These are phyloP conservation scores for Hypolimnas misippus DNA, from an alignment of 2,888 invertebrate genomes.

Conservation along the genomic window DNA sequence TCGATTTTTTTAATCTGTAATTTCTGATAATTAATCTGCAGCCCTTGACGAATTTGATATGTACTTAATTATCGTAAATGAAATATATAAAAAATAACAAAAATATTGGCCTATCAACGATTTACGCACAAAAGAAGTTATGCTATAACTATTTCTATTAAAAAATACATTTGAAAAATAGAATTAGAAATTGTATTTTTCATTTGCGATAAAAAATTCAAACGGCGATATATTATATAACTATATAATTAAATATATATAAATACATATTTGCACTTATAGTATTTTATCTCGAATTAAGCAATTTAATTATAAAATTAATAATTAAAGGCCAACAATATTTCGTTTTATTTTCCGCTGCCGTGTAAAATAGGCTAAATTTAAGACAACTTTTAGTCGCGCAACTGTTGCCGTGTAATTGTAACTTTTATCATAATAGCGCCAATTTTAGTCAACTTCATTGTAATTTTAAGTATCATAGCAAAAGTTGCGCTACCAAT, in stretches of 20 bases:
- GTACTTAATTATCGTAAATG: constrained; percentile 24
- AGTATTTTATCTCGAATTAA: neutral
- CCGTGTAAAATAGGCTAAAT: constrained; percentile 14
- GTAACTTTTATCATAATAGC: constrained; percentile 13
- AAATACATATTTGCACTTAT: neutral
- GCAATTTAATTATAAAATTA: neutral
- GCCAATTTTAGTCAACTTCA: constrained; percentile 8
- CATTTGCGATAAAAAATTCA: constrained; percentile 17
- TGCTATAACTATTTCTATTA: constrained; percentile 2
- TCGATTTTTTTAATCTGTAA: neutral
- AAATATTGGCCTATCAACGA: constrained; percentile 28
- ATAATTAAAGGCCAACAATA: constrained; percentile 25
- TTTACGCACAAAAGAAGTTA: constrained; percentile 29
- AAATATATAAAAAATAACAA: constrained; percentile 20
- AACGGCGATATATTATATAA: neutral
- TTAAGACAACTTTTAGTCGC: constrained; percentile 18
- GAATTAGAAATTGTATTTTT: constrained; percentile 21
- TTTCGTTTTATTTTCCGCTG: constrained; percentile 7
- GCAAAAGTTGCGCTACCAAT: constrained; percentile 21
- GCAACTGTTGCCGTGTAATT: constrained; percentile 22
- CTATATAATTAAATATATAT: neutral
- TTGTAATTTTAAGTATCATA: constrained; percentile 6
- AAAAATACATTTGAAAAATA: constrained; percentile 17
- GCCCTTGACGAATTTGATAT: neutral
- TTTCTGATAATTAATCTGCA: neutral